These are phyloP conservation scores for Romanogobio albipinnatus DNA, from an alignment of 2,113 vertebrate species.

Conservation along the genomic window DNA sequence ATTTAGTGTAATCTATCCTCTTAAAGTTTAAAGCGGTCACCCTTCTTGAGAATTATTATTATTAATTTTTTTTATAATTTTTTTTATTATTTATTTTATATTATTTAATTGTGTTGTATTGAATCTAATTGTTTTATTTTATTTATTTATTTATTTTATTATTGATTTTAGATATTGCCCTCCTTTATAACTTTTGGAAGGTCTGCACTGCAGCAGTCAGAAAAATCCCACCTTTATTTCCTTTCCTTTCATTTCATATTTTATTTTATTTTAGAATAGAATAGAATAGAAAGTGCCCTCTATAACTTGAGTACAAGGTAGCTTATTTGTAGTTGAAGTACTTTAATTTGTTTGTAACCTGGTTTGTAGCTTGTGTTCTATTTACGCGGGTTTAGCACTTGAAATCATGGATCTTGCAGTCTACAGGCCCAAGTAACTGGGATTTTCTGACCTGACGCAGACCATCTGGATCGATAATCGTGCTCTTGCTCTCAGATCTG, in stretches of 20 bases:
- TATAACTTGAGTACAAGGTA: background rate
- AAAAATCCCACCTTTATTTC: too few relatives aligned
- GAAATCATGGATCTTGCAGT: slow-evolving; percentile 32
- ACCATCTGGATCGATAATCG: slow-evolving; percentile 59
- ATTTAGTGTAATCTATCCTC: background rate
- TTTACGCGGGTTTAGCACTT: background rate
- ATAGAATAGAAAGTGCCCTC: background rate
- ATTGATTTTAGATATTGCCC: too few relatives aligned
- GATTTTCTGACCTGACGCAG: slow-evolving; percentile 58
- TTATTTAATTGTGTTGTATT: too few relatives aligned
- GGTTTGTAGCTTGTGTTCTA: background rate
- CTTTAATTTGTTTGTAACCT: background rate
- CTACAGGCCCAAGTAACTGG: slow-evolving; percentile 40
- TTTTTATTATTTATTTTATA: too few relatives aligned
- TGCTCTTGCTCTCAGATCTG: slow-evolving; percentile 7
- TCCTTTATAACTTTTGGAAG: too few relatives aligned
- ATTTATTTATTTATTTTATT: too few relatives aligned
- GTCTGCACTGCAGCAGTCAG: too few relatives aligned
- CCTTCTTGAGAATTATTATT: background rate
- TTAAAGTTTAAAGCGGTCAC: background rate
- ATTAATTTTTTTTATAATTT: background rate
- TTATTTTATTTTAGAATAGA: background rate
- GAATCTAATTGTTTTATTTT: too few relatives aligned
- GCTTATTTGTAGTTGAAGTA: background rate
- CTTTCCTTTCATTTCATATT: background rate